Base-by-base conservation (phyloP, 2,797 vertebrate genomes). In the Eurystomus glaucurus region DNA sequence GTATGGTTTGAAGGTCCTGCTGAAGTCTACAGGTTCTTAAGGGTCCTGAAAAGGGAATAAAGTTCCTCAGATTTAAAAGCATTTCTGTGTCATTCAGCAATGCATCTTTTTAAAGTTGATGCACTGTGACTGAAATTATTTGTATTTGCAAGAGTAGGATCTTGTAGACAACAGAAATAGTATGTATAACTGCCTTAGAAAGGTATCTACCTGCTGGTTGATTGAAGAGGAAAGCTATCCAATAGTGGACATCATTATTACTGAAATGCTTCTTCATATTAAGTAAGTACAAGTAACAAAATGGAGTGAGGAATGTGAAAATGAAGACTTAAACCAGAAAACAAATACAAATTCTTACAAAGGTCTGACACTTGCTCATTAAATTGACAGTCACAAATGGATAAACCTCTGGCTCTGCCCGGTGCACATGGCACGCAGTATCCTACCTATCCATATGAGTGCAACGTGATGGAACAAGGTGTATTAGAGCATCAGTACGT, bases 401-500 rank as follows among this genome's bases (percentile, higher is more conserved):
- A 72, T 35, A 37, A 83, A 76, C 29, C 25, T 4, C 6, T 68
- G 14, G 11, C 39, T 79, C 22, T 78, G 15, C 14, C 15, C 45
- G 8, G 15, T 50, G 25, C 31, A 64, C 16, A 26, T 2, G 4
- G 10, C 0, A 0, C 35, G 26, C 62, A 68, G n/a, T 5, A 71
- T 28, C 23, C 1, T 79, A 3, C 62, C 21, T 83, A 43, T n/a
- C 45, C 26, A 26, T 22, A 9, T 4, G 10, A 72, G 13, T 64
- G n/a, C 16, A 11, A 41, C 21, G 7, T 6, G 15, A 33, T 25
- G 9, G 21, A 1, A 2, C 10, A 48, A 14, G 7, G 3, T 58
- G 39, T 46, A 15, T 50, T 50, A 37, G 17, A 72, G 26, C 33
- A 68, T 68, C 58, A 60, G 8, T 19, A n/a, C 6, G 10, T 43